Conservation (phyloP, 2,888 invertebrate species). For the Diaperis boleti region DNA sequence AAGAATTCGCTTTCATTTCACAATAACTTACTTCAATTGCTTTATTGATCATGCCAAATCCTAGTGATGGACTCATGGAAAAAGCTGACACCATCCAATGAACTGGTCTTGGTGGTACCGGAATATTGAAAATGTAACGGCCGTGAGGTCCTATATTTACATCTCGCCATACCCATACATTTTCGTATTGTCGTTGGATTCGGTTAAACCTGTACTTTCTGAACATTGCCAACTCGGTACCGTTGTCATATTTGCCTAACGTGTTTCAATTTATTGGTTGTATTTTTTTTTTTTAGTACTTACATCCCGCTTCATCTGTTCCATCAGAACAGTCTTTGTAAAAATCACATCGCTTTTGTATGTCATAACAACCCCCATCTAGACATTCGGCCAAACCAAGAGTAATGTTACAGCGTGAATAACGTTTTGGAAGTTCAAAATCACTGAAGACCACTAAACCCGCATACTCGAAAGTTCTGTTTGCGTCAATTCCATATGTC, state of each 20-base stretch:
- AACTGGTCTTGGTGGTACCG: slow-evolving; percentile 86
- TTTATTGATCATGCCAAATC: slow-evolving; percentile 87
- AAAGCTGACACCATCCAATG: slow-evolving; percentile 96
- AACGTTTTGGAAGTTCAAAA: slow-evolving; percentile 79
- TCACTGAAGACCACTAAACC: slow-evolving; percentile 93
- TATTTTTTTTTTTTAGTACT: slow-evolving; percentile 49
- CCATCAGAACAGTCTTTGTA: slow-evolving; percentile 83
- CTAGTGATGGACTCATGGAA: slow-evolving; percentile 87
- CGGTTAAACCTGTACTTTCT: slow-evolving; percentile 89
- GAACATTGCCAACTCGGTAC: slow-evolving; percentile 79
- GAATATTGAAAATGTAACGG: slow-evolving; percentile 85
- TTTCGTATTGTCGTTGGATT: slow-evolving; percentile 91
- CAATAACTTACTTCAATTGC: slow-evolving; percentile 75
- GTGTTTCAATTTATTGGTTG: slow-evolving; percentile 6
- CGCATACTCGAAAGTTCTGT: slow-evolving; percentile 91
- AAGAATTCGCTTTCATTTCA: background rate
- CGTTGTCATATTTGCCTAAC: slow-evolving; percentile 73
- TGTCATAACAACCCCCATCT: slow-evolving; percentile 80
- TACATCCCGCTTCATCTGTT: slow-evolving; percentile 86
- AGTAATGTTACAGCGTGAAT: slow-evolving; percentile 78
- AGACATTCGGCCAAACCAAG: slow-evolving; percentile 85
- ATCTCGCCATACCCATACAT: slow-evolving; percentile 96
- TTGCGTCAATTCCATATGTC: slow-evolving; percentile 93
- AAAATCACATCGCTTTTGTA: slow-evolving; percentile 81
- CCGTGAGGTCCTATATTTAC: slow-evolving; percentile 94